These are phyloP conservation scores for Ellobium chinense DNA, from an alignment of 2,888 invertebrate genomes.

Conservation along the genomic window DNA sequence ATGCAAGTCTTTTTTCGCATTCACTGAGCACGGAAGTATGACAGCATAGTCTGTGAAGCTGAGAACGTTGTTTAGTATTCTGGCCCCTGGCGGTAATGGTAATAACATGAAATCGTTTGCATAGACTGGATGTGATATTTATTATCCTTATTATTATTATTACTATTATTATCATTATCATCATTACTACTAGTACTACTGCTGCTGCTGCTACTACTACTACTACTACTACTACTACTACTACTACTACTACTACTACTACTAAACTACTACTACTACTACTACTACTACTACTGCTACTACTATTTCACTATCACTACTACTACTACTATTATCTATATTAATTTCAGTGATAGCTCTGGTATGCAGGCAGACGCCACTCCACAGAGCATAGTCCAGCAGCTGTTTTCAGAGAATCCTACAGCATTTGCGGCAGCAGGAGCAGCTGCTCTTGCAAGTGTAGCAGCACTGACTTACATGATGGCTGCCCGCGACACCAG, in stretches of 20 bases:
- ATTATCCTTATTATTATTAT: background rate
- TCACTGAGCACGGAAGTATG: too few species aligned
- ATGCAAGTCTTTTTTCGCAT: too few species aligned
- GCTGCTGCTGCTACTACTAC: conserved; percentile 10
- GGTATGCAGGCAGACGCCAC: too few species aligned
- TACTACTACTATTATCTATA: background rate
- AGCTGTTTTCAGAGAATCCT: conserved; percentile 6
- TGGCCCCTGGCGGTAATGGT: too few species aligned
- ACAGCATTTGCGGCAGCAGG: background rate
- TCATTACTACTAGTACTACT: background rate
- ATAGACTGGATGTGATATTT: too few species aligned
- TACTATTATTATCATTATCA: conserved; percentile 14
- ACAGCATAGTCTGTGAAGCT: too few species aligned
- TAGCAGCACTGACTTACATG: conserved; percentile 4
- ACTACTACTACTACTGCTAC: conserved; percentile 17
- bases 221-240: conserved; percentile 28
- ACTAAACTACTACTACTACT: conserved; percentile 19
- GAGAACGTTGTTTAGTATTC: too few species aligned
- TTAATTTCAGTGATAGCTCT: too few species aligned
- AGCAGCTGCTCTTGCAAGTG: conserved; percentile 5
- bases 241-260: conserved; percentile 21
- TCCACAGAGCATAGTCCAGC: too few species aligned
- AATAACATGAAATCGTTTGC: too few species aligned
- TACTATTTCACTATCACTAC: background rate
- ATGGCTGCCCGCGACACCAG: background rate